phyloP scores from a whole-genome alignment of 2,113 vertebrate species.

The Toxostoma redivivum region DNA sequence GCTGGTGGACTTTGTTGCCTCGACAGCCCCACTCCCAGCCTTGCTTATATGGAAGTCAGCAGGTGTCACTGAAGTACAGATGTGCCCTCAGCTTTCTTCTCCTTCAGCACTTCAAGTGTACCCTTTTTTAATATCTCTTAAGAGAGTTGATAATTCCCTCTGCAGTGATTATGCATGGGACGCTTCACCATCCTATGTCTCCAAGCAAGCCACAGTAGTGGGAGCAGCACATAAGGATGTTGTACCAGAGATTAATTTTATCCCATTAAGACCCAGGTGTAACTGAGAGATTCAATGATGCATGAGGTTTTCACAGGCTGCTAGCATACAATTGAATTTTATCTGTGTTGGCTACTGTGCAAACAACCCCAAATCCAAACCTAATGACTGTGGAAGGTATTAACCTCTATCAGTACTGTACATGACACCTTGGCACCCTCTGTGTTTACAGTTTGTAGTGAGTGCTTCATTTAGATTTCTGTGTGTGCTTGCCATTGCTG shows the following conservation, averaged over 20 bases:
- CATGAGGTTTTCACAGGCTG: background rate
- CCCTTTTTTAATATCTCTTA: background rate
- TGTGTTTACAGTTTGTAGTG: constrained; percentile 4
- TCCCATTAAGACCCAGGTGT: background rate
- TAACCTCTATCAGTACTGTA: background rate
- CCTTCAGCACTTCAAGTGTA: background rate
- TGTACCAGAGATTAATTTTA: background rate
- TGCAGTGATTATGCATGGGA: background rate
- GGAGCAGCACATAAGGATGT: background rate
- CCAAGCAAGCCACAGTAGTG: background rate
- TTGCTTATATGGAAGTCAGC: background rate
- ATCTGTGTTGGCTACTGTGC: background rate
- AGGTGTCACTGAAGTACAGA: background rate
- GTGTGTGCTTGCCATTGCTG: background rate
- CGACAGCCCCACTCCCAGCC: background rate
- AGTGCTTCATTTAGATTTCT: constrained; percentile 39
- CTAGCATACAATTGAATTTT: background rate
- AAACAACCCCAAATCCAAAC: constrained; percentile 2
- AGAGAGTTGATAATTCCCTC: background rate
- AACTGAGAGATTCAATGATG: background rate
- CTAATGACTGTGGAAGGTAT: background rate
- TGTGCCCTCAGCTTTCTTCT: background rate
- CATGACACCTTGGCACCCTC: background rate
- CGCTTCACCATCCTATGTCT: no score
- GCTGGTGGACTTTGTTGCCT: background rate